Evolutionary conservation across 2,113 vertebrate species (phyloP).

Genomic region (Henicopernis longicauda): DNA sequence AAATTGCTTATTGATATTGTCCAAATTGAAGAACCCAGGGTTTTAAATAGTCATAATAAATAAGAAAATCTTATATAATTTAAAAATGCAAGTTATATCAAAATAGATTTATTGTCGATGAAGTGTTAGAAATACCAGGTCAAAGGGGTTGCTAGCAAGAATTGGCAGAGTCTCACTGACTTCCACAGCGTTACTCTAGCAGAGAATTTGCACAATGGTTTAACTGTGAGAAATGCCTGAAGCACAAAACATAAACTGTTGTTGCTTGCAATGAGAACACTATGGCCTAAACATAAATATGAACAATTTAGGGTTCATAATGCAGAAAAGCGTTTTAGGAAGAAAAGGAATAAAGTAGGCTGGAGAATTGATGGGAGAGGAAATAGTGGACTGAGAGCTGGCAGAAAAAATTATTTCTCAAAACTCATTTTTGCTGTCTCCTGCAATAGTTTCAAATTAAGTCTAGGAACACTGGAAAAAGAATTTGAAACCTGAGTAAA

Average conservation of each 20-base stretch:
- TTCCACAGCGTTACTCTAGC: not conserved
- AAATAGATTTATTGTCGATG: not conserved
- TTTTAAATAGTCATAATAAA: slow-evolving; percentile 9
- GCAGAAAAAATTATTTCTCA: not conserved
- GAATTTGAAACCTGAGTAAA: not conserved
- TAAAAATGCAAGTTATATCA: not conserved
- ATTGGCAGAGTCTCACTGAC: not conserved
- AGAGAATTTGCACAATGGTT: not conserved
- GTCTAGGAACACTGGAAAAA: not conserved
- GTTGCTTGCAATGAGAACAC: not conserved
- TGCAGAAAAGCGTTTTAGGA: not conserved
- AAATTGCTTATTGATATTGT: not conserved
- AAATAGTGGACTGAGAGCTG: not conserved
- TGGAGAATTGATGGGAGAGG: not conserved
- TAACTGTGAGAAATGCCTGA: not conserved
- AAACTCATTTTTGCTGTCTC: not conserved
- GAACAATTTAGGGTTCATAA: not conserved
- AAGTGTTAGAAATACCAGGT: not conserved
- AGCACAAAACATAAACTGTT: not conserved
- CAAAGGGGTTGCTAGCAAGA: not conserved
- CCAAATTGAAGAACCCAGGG: not conserved
- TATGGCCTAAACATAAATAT: not conserved
- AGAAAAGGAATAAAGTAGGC: not conserved
- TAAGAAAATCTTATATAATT: not conserved
- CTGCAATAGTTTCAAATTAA: not conserved